These are phyloP conservation scores for Acrossocheilus wenchowensis DNA, from an alignment of 2,797 vertebrate genomes.

Conservation along the genomic window DNA sequence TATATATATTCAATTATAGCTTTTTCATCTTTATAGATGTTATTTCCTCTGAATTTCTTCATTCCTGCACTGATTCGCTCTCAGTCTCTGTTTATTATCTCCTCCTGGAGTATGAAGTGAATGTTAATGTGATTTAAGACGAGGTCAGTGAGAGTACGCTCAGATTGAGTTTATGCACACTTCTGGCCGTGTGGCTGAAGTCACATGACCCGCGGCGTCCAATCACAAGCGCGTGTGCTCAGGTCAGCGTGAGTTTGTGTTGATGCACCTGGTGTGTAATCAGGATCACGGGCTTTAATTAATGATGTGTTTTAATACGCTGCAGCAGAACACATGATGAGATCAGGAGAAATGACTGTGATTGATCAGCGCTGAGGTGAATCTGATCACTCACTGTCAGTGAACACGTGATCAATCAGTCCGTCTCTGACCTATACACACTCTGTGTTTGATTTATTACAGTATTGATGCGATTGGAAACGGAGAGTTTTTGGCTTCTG, in stretches of 20 bases:
- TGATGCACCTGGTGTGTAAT: slow-evolving; percentile 15
- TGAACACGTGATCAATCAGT: slow-evolving; percentile 26
- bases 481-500: neutral
- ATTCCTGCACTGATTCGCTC: neutral
- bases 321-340: neutral
- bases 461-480: neutral
- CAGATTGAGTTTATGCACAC: slow-evolving; percentile 56
- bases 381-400: slow-evolving; percentile 24
- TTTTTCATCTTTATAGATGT: neutral
- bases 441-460: too few species aligned
- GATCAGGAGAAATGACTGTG: slow-evolving; percentile 18
- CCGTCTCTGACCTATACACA: neutral
- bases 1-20: neutral
- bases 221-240: neutral
- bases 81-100: slow-evolving; percentile 33
- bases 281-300: slow-evolving; percentile 21
- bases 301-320: slow-evolving; percentile 12
- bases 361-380: slow-evolving; percentile 5
- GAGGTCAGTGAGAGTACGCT: slow-evolving; percentile 60
- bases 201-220: neutral
- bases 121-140: slow-evolving; percentile 67
- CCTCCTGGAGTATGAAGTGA: slow-evolving; percentile 64
- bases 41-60: neutral
- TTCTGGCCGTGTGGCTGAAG: neutral
- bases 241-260: neutral